Evolutionary conservation across 2,797 vertebrate species (phyloP), one percentile per base, ranked within the genome.

Genomic region (Loriculus beryllinus): DNA sequence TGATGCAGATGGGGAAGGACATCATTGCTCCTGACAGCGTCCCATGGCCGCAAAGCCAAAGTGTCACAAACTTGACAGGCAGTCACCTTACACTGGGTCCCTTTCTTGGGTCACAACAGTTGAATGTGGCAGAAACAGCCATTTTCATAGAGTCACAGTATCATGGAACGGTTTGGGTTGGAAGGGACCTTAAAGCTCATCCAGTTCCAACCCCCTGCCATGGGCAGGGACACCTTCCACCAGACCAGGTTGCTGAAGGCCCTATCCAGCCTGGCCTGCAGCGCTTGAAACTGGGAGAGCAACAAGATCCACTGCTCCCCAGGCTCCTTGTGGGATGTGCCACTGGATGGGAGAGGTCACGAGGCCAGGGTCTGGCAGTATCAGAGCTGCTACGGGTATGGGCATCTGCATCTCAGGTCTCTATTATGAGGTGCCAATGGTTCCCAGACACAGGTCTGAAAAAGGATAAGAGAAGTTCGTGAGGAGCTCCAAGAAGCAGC

Each of bases 21-120:
- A 1, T 35, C 26, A 16, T 13, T 0, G 0, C 48, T 56, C 48
- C 57, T 71, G 63, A 33, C 70, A 69, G 43, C 2, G 0, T 42
- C 70, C 45, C 1, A 1, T 48, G 63, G 42, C 62, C 76, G 17
- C 54, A 54, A 67, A 82, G 26, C 22, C 75, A 6, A 86, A 35
- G 18, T 8, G 25, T 43, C 37, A 47, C 51, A 37, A 40, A 26
- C 35, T 22, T n/a, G 40, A 59, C 31, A 33, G 23, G 45, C 35
- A 40, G 64, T 29, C 57, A 43, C 49, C 54, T 47, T 16, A 25
- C 49, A 48, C 29, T 13, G n/a, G 14, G 28, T 52, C 39, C 22
- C 25, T 37, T 86, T 54, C 31, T 15, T 25, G 37, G 47, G 14
- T 52, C 45, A 28, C 47, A 63, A 12, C 25, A 16, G 13, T n/a